Conservation (phyloP, 2,113 vertebrate genomes). For the Chamaetylas fuelleborni region DNA sequence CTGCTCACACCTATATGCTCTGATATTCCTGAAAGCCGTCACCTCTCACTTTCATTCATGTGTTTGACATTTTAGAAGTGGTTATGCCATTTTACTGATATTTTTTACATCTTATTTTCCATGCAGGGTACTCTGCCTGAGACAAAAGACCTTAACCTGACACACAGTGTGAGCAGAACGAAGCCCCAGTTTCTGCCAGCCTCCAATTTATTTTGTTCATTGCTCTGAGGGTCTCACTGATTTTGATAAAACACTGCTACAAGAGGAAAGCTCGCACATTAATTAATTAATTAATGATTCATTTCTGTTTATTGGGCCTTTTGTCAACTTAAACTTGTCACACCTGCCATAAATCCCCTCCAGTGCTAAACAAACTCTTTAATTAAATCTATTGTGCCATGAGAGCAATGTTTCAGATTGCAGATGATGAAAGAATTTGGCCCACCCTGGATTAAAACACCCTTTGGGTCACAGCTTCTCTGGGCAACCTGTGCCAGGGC, state of each 20-base stretch:
- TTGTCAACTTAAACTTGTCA: constrained; percentile 31
- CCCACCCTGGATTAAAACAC: not conserved
- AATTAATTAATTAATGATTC: constrained; percentile 34
- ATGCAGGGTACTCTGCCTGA: not conserved
- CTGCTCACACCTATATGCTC: not conserved
- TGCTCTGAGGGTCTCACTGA: not conserved
- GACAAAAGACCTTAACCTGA: not conserved
- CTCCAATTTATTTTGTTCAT: not conserved
- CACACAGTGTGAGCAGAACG: not conserved
- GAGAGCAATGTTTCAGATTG: not conserved
- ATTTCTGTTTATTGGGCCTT: constrained; percentile 39
- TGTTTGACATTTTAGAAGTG: not conserved
- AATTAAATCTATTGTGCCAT: constrained; percentile 19
- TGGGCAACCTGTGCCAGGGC: not conserved
- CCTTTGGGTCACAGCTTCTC: not conserved
- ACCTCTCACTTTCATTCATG: not conserved
- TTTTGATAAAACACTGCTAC: not conserved
- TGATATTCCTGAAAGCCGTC: not conserved
- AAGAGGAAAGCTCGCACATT: not conserved
- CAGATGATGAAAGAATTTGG: not conserved
- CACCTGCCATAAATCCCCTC: constrained; percentile 22
- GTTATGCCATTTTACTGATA: not conserved
- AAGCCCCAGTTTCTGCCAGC: not conserved
- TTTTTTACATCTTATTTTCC: not conserved
- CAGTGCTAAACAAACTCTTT: constrained; percentile 13